phyloP scores from a whole-genome alignment of 2,113 vertebrate species.

The Pelecanoides urinatrix region DNA sequence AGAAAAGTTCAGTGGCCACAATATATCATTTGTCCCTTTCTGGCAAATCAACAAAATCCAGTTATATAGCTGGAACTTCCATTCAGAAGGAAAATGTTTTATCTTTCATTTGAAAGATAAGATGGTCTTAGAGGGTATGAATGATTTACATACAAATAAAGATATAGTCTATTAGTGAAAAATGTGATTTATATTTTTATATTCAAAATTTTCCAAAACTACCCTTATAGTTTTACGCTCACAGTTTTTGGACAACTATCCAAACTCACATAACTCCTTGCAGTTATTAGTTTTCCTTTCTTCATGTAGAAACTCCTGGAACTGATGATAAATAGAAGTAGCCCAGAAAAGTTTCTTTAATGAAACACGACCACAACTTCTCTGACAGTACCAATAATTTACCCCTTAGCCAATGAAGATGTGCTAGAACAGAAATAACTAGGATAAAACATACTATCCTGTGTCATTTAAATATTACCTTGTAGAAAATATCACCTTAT shows the following conservation, averaged over 20 bases:
- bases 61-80: neutral
- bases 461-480: constrained; percentile 31
- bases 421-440: constrained; percentile 19
- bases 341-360: constrained; percentile 15
- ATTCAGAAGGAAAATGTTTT: neutral
- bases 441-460: constrained; percentile 12
- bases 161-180: neutral
- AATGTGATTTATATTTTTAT: neutral
- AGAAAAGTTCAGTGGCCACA: neutral
- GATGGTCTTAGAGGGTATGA: neutral
- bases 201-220: neutral
- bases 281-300: neutral
- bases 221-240: neutral
- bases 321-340: constrained; percentile 17
- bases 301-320: neutral
- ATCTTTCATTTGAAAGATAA: neutral
- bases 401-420: constrained; percentile 1
- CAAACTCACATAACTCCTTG: neutral
- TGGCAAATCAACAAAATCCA: neutral
- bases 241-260: neutral
- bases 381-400: constrained; percentile 36
- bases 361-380: neutral
- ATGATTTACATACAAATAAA: neutral
- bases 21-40: neutral
- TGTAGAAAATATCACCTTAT: neutral